phyloP scores from a whole-genome alignment of 2,113 vertebrate species.

The Sialia sialis region DNA sequence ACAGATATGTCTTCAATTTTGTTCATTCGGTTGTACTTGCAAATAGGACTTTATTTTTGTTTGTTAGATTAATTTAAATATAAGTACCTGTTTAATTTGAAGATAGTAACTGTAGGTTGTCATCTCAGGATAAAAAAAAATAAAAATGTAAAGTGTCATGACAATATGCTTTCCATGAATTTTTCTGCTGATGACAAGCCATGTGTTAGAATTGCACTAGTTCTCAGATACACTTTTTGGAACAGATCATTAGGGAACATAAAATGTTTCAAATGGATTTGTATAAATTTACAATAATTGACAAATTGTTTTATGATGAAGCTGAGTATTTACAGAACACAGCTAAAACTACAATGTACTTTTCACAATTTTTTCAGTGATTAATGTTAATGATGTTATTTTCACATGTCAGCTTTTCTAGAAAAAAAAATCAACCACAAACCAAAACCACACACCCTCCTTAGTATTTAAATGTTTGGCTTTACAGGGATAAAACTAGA shows the following conservation, averaged over 20 bases:
- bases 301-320: background rate
- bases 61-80: background rate
- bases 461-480: background rate
- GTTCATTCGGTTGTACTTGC: background rate
- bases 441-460: fast-evolving
- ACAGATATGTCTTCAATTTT: conserved; percentile 16
- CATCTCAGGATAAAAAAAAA: background rate
- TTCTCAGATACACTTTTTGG: background rate
- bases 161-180: background rate
- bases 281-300: background rate
- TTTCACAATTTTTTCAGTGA: background rate
- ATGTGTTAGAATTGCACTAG: background rate
- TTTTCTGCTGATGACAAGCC: background rate
- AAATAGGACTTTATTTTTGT: conserved; percentile 15
- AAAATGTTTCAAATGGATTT: background rate
- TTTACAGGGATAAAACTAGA: background rate
- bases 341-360: background rate
- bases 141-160: background rate
- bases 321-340: background rate
- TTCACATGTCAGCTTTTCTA: background rate
- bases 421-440: background rate
- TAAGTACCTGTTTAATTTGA: background rate
- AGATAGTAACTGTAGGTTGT: background rate
- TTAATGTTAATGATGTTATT: background rate
- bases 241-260: background rate